These are phyloP conservation scores for Numida meleagris DNA, from an alignment of 2,113 vertebrate species.

Conservation along the genomic window DNA sequence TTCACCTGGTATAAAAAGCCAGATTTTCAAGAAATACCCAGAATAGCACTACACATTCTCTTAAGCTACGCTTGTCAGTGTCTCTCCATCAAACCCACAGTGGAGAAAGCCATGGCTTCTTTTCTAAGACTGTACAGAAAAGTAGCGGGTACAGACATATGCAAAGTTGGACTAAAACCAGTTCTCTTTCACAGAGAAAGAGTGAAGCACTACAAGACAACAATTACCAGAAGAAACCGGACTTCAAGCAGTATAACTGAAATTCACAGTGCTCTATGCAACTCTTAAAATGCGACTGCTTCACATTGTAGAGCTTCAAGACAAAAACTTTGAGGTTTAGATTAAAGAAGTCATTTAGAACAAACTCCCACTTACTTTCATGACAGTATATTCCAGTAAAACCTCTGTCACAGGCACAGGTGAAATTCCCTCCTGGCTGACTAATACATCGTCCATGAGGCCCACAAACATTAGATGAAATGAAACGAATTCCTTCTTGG, in stretches of 20 bases:
- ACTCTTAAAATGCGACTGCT: neutral
- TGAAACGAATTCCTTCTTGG: conserved; percentile 77
- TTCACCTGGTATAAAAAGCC: neutral
- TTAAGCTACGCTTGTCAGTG: neutral
- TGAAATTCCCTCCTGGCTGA: conserved; percentile 92
- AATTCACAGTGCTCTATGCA: neutral
- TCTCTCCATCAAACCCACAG: neutral
- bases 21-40: neutral
- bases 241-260: neutral
- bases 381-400: conserved; percentile 96
- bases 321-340: neutral
- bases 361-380: conserved; percentile 87
- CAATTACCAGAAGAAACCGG: neutral
- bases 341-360: neutral
- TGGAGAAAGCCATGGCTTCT: neutral
- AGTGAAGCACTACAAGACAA: neutral
- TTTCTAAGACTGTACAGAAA: neutral
- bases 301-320: neutral
- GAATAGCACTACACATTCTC: neutral
- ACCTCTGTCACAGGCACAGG: conserved; percentile 90
- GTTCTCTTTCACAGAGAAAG: neutral
- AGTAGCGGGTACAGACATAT: neutral
- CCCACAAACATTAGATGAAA: conserved; percentile 90
- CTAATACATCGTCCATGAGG: conserved; percentile 91
- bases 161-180: neutral